Evolutionary conservation across 2,888 invertebrate species (phyloP), one percentile per base, ranked within the genome.

Genomic region (Eupeodes luniger): DNA sequence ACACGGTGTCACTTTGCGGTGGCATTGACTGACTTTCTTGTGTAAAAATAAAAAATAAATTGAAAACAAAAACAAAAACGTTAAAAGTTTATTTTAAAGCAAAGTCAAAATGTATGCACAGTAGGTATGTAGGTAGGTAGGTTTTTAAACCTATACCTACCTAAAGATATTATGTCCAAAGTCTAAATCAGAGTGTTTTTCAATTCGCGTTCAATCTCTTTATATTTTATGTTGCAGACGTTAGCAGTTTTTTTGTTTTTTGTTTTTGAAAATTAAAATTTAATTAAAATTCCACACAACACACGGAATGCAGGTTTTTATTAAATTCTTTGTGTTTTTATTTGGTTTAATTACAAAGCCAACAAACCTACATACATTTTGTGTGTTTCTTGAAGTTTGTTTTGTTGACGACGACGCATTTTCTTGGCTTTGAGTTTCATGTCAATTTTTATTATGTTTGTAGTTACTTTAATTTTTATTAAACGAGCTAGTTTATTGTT

Each of bases 11-110:
- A 74, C 78, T 62, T 74, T 36, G 47, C 36, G 55, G 44, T 83
- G 86, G 72, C 87, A 87, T 87, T 87, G 87, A 84, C 80, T 80
- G 80, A 87, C 70, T 87, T 84, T 84, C 80, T 67, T 70, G 74
- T 64, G 10, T 51, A 53, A 75, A 85, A 61, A 27, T 27, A 27
- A 27, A 27, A 27, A 27, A 27, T 3, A 27, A 27, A 3, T 40
- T 11, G 75, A 76, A 66, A 34, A 70, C 64, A 27, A 74, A 47
- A 51, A 72, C 53, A 40, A 59, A 79, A 70, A 78, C 57, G 47
- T 47, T 69, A 12, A 79, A 79, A 81, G 64, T n/a, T 47, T 53
- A 53, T 76, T 67, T 49, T 66, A 51, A 78, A 70, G 47, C 64
- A 27, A 19, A 61, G 11, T 11, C 44, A 44, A 72, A 59, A 59